Conservation (phyloP, 1,140 invertebrate species). For the Pomacea maculata region DNA sequence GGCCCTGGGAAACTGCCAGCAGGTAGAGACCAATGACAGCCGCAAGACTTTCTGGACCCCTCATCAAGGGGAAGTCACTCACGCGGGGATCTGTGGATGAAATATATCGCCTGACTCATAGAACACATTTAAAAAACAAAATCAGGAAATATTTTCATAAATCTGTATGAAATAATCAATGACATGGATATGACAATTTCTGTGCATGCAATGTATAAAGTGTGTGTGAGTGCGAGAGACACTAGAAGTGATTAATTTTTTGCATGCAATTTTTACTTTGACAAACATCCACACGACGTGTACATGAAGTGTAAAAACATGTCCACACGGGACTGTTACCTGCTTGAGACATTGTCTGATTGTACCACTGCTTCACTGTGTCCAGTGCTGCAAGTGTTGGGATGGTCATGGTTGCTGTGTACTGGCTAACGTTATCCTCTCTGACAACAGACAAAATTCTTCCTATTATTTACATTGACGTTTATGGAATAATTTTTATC, state of each 20-base stretch:
- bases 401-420: background rate
- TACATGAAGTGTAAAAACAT: background rate
- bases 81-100: conserved; percentile 70
- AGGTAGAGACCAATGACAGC: conserved; percentile 82
- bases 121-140: background rate
- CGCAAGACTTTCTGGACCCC: conserved; percentile 85
- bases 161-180: background rate
- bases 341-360: conserved; percentile 25
- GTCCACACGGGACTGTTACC: conserved; percentile 3
- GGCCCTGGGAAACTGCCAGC: conserved; percentile 78
- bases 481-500: too few species aligned
- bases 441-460: background rate
- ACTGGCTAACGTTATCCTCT: background rate
- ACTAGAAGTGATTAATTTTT: background rate
- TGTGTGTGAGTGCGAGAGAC: background rate
- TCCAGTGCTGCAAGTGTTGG: background rate
- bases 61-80: conserved; percentile 88
- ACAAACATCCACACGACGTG: background rate
- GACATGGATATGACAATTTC: background rate
- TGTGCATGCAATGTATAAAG: background rate
- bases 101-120: background rate
- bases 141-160: background rate
- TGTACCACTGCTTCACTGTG: conserved; percentile 14
- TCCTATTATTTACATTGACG: background rate
- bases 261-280: background rate